Evolutionary conservation across 2,797 vertebrate genomes (phyloP).

Genomic region (Siniperca undulata): DNA sequence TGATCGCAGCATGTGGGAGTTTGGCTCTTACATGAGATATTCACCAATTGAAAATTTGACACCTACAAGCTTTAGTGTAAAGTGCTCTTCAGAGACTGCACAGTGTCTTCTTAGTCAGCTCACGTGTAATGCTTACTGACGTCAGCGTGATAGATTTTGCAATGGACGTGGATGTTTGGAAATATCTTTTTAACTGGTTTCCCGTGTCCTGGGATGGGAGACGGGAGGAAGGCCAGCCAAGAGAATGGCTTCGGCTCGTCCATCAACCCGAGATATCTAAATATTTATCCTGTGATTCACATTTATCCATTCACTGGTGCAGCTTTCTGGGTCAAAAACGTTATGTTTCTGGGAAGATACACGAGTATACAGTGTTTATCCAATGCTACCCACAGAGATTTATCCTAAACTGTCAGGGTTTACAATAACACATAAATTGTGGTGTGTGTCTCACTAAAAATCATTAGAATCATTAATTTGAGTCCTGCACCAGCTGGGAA

Average conservation of each 20-base stretch:
- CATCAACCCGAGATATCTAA: conserved; percentile 80
- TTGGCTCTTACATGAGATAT: conserved; percentile 60
- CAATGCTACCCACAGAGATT: conserved; percentile 69
- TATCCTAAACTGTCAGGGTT: conserved; percentile 70
- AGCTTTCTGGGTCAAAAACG: conserved; percentile 77
- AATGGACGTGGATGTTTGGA: conserved; percentile 70
- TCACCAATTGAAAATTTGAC: conserved; percentile 68
- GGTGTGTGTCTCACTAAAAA: conserved; percentile 51
- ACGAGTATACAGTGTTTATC: conserved; percentile 63
- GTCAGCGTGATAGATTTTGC: conserved; percentile 62
- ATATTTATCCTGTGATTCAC: conserved; percentile 82
- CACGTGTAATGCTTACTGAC: conserved; percentile 48
- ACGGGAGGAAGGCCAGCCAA: conserved; percentile 53
- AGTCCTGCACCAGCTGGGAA: conserved; percentile 62
- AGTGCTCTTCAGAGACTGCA: conserved; percentile 61
- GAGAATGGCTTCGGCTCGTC: conserved; percentile 62
- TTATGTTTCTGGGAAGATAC: conserved; percentile 80
- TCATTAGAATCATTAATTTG: conserved; percentile 69
- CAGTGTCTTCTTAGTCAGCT: conserved; percentile 61
- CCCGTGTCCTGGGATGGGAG: conserved; percentile 68
- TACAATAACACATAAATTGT: conserved; percentile 78
- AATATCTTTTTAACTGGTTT: conserved; percentile 72
- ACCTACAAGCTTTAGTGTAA: conserved; percentile 60
- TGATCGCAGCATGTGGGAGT: conserved; percentile 54
- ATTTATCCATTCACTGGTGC: conserved; percentile 71